Conservation (phyloP, 2,888 invertebrate genomes). For the Protonemura montana region DNA sequence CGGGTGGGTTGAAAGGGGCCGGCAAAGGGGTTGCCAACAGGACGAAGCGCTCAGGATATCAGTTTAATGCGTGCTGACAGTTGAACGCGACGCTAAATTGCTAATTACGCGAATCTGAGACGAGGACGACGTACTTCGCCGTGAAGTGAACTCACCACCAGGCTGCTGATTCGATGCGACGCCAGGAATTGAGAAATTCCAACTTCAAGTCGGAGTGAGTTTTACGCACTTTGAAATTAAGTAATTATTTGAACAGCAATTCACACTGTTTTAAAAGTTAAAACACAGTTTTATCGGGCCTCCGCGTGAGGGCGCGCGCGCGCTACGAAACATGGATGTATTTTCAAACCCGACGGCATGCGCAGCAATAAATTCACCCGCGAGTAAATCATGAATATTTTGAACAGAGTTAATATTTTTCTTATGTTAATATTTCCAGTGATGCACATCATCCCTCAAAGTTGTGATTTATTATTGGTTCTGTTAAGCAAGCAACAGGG, state of each 20-base stretch:
- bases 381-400: slow-evolving; percentile 22
- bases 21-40: not conserved
- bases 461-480: slow-evolving; percentile 39
- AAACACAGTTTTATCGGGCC: not conserved
- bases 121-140: not conserved
- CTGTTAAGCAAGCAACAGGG: slow-evolving; percentile 21
- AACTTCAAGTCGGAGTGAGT: not conserved
- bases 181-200: not conserved
- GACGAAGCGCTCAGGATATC: slow-evolving; percentile 15
- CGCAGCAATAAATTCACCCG: not conserved
- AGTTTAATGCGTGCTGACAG: slow-evolving; percentile 26
- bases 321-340: not conserved
- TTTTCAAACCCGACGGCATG: not conserved
- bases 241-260: not conserved
- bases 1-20: slow-evolving; percentile 45
- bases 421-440: slow-evolving; percentile 34
- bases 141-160: not conserved
- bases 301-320: not conserved
- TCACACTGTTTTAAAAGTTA: not conserved
- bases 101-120: not conserved
- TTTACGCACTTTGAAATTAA: not conserved
- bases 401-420: slow-evolving; percentile 23
- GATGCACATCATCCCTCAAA: slow-evolving; percentile 15
- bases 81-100: not conserved
- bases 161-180: not conserved